These are phyloP conservation scores for Cuculus canorus DNA, from an alignment of 2,797 vertebrate genomes.

Conservation along the genomic window DNA sequence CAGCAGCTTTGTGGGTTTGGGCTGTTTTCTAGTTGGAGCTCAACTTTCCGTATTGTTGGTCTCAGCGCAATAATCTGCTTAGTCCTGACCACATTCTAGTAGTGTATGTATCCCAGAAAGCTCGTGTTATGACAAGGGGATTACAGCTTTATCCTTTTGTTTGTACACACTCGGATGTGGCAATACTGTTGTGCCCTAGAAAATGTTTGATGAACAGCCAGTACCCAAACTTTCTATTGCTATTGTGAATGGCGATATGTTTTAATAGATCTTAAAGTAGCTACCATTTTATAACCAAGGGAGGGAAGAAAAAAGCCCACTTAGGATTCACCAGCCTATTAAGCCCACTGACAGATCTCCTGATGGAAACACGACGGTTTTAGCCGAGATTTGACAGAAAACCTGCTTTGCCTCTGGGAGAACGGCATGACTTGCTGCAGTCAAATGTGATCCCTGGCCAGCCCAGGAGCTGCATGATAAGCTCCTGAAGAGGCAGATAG, in stretches of 20 bases:
- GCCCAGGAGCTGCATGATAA: not conserved
- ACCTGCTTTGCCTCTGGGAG: not conserved
- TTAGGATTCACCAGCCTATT: not conserved
- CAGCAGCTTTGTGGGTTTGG: constrained; percentile 1
- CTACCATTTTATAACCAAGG: not conserved
- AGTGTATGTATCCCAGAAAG: not conserved
- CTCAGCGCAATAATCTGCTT: constrained; percentile 19
- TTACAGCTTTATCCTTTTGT: constrained; percentile 42
- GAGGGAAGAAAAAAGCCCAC: not conserved
- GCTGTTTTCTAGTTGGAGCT: not conserved
- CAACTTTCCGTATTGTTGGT: not conserved
- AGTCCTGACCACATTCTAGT: not conserved
- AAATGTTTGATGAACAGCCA: not conserved
- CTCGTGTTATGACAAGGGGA: constrained; percentile 15
- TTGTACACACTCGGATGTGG: constrained; percentile 39
- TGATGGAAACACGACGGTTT: not conserved
- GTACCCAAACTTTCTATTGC: not conserved
- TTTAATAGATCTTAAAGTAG: not conserved
- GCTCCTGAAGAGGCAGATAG: not conserved
- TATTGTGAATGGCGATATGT: not conserved
- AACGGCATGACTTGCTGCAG: not conserved
- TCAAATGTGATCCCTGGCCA: not conserved
- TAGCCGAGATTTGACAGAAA: not conserved
- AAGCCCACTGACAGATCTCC: not conserved
- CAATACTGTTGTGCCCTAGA: not conserved